Conservation (phyloP, 64 coral and sea anemone genomes). For the Catalaphyllia jardinei region DNA sequence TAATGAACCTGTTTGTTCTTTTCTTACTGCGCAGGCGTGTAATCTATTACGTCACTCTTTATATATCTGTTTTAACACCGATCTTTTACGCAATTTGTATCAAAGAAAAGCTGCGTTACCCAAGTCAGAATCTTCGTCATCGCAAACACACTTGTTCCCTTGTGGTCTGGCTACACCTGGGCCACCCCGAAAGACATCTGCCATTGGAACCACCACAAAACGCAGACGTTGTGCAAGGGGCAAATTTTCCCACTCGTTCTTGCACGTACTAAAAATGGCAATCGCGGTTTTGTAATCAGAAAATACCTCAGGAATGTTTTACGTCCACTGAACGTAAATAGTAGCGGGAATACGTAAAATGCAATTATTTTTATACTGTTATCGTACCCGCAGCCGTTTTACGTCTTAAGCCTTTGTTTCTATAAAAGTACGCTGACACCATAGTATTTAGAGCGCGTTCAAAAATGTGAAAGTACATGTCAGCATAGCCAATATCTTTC, state of each 20-base stretch:
- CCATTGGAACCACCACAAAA: not conserved
- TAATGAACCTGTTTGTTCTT: not conserved
- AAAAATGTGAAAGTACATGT: not conserved
- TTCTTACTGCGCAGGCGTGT: not conserved
- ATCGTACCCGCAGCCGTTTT: not conserved
- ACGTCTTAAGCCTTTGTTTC: not conserved
- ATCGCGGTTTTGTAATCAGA: conserved; percentile 8
- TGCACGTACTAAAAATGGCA: conserved; percentile 28
- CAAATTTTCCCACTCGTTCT: conserved; percentile 8
- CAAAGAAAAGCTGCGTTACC: not conserved
- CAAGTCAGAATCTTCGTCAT: conserved; percentile 2
- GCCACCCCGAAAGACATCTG: not conserved
- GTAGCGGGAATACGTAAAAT: not conserved
- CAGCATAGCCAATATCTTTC: not conserved
- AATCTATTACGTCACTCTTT: not conserved
- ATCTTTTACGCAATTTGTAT: not conserved
- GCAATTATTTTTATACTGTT: conserved; percentile 10
- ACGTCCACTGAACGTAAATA: conserved; percentile 15
- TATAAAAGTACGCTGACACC: not conserved
- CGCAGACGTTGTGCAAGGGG: not conserved
- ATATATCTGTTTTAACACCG: not conserved
- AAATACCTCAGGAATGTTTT: conserved; percentile 6
- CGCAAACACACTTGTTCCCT: not conserved
- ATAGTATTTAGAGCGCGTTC: not conserved
- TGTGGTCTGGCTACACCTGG: conserved; percentile 23